Conservation (phyloP, 1,140 invertebrate genomes). For the Augochlora pura region DNA sequence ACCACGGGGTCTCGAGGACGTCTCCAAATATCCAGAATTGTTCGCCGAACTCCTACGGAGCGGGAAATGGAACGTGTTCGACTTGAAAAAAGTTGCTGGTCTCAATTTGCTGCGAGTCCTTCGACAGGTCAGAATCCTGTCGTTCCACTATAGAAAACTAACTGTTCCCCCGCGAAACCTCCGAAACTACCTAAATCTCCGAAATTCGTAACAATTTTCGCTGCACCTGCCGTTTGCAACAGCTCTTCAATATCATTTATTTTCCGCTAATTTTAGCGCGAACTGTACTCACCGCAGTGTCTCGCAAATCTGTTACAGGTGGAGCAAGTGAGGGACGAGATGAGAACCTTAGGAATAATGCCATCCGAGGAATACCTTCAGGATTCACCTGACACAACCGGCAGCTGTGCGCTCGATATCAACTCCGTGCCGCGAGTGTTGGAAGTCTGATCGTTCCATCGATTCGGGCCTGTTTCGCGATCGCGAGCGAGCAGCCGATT, state of each 20-base stretch:
- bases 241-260: no score
- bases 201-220: no score
- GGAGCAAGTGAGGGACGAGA: constrained; percentile 77
- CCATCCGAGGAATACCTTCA: constrained; percentile 78
- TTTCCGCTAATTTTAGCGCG: no score
- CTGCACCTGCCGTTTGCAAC: no score
- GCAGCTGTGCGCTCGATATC: constrained; percentile 75
- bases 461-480: constrained; percentile 17
- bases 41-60: constrained; percentile 90
- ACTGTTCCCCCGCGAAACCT: no score
- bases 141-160: no score
- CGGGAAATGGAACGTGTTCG: constrained; percentile 90
- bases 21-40: constrained; percentile 93
- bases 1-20: constrained; percentile 92
- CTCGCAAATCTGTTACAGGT: constrained; percentile 52
- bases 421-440: constrained; percentile 73
- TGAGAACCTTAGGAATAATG: constrained; percentile 78
- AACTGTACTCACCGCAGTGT: no score
- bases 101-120: constrained; percentile 91
- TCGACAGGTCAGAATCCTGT: constrained; percentile 65
- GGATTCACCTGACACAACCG: constrained; percentile 73
- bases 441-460: constrained; percentile 68
- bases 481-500: constrained; percentile 42
- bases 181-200: no score
- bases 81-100: constrained; percentile 93